phyloP scores from a whole-genome alignment of 2,888 invertebrate genomes.

The Temnothorax rugatulus region DNA sequence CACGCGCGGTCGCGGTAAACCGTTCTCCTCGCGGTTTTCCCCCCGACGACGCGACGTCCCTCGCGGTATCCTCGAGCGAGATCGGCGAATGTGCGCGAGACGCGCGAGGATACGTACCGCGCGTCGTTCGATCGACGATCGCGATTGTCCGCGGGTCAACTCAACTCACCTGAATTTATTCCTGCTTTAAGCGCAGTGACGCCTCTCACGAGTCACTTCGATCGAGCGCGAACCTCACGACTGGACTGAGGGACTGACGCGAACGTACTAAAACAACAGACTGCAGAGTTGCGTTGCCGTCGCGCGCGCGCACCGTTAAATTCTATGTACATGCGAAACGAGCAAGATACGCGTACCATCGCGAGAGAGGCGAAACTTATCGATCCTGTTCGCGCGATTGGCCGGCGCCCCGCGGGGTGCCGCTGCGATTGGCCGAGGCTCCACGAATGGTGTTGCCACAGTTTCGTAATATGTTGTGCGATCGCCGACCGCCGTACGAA shows the following conservation, averaged over 20 bases:
- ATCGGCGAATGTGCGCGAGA: background rate
- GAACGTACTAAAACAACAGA: conserved; percentile 5
- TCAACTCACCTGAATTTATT: conserved; percentile 35
- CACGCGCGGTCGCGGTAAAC: background rate
- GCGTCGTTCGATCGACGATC: too few species aligned
- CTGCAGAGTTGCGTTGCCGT: background rate
- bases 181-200: background rate
- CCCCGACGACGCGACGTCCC: background rate
- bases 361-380: background rate
- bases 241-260: background rate
- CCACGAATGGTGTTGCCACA: background rate
- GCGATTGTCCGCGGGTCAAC: background rate
- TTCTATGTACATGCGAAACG: background rate
- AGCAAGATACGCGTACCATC: background rate
- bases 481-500: too few species aligned
- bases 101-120: too few species aligned
- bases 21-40: too few species aligned
- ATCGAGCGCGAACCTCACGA: conserved; percentile 1
- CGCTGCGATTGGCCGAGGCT: background rate
- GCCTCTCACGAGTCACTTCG: conserved; percentile 11
- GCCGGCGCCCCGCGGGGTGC: background rate
- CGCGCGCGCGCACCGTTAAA: too few species aligned
- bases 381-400: background rate
- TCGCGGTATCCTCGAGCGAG: background rate
- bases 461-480: too few species aligned